These are phyloP conservation scores for Valencia hispanica DNA, from an alignment of 2,797 vertebrate species.

Conservation along the genomic window DNA sequence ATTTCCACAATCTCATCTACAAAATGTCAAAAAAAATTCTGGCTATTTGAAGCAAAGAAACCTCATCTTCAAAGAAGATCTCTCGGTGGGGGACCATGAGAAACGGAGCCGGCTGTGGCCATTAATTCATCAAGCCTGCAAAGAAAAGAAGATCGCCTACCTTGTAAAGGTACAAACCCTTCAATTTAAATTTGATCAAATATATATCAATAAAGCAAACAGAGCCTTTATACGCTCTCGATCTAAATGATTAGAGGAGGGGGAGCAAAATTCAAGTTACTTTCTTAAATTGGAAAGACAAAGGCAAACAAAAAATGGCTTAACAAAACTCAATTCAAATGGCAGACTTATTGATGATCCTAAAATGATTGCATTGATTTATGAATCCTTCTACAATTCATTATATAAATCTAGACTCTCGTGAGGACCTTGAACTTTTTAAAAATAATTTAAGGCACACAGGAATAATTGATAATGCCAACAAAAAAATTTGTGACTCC, in stretches of 20 bases:
- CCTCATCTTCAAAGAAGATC: too few relatives aligned
- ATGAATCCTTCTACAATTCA: neutral
- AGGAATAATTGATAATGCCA: neutral
- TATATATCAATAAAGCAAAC: neutral
- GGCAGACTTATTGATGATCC: neutral
- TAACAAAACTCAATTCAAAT: neutral
- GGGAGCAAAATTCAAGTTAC: neutral
- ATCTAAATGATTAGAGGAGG: neutral
- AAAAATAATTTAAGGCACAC: neutral
- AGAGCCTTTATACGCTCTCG: neutral
- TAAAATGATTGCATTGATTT: neutral
- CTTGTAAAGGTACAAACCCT: neutral
- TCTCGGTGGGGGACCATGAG: too few relatives aligned
- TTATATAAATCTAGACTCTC: neutral
- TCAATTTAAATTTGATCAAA: neutral
- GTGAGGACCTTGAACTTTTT: neutral
- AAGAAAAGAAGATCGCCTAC: too few relatives aligned
- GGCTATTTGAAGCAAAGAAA: too few relatives aligned
- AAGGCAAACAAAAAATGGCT: neutral
- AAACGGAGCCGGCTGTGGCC: too few relatives aligned
- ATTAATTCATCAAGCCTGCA: too few relatives aligned
- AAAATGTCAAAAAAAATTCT: too few relatives aligned
- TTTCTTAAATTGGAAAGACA: slow-evolving; percentile 6
- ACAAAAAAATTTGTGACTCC: neutral
- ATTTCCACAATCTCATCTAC: too few relatives aligned